Percentiles rank a stretch among this genome's conserved stretches.
Conservation (phyloP, 2,888 invertebrate genomes). For the Lepidocyrtinus sp. region DNA sequence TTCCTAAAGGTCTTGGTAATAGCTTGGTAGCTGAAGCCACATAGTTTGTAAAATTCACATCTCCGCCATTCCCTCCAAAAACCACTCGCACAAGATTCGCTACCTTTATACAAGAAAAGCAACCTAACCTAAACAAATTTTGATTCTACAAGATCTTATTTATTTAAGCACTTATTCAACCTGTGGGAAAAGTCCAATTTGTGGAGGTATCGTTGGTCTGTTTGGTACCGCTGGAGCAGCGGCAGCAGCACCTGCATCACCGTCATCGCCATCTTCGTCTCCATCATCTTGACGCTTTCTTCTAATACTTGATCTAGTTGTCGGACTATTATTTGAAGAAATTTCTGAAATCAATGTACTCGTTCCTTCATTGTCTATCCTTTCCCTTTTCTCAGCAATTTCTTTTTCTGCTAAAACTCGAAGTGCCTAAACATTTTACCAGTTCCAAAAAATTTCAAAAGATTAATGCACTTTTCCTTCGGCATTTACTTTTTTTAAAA, state of each 20-base stretch:
- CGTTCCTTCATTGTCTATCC: no score
- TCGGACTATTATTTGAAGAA: not conserved
- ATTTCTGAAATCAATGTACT: no score
- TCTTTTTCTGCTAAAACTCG: conserved; percentile 68
- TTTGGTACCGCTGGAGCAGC: conserved; percentile 12
- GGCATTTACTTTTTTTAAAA: not conserved
- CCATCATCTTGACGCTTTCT: conserved; percentile 58
- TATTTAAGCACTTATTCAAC: no score
- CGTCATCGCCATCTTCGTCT: conserved; percentile 59
- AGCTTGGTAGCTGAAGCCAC: conserved; percentile 63
- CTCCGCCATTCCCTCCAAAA: conserved; percentile 65
- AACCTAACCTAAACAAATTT: not conserved
- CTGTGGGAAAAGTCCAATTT: conserved; percentile 63
- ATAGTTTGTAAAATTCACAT: conserved; percentile 67
- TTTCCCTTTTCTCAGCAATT: conserved; percentile 32
- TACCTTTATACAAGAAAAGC: conserved; percentile 51
- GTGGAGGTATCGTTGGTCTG: conserved; percentile 51
- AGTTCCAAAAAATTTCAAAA: no score
- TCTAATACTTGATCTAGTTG: not conserved
- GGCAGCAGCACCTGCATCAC: conserved; percentile 29
- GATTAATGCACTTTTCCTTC: not conserved
- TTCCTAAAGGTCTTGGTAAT: conserved; percentile 66
- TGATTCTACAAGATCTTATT: not conserved
- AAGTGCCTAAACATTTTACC: conserved; percentile 63
- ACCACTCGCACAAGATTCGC: conserved; percentile 68